Evolutionary conservation across 2,113 vertebrate species (phyloP).

Genomic region (Corvus hawaiiensis): DNA sequence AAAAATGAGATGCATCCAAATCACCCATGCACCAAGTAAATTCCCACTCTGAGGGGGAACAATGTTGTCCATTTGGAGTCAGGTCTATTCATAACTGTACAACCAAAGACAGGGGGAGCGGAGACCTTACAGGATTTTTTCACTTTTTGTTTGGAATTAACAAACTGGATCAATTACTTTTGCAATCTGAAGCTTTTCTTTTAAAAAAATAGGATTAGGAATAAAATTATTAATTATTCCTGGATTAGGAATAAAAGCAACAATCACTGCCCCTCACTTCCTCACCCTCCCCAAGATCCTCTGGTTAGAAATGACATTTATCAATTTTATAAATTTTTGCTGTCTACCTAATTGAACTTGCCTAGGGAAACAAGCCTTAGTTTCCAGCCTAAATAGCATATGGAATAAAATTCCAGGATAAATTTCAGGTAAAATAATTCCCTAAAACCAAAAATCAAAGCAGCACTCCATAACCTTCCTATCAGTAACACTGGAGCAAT

Average conservation of each 20-base stretch:
- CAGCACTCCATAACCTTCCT: neutral
- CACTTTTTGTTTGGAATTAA: neutral
- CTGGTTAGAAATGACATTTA: neutral
- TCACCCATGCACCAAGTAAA: neutral
- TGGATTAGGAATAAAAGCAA: neutral
- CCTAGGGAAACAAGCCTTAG: neutral
- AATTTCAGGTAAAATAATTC: neutral
- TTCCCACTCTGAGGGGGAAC: neutral
- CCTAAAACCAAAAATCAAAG: neutral
- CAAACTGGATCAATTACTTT: neutral
- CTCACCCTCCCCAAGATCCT: neutral
- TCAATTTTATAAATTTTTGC: neutral
- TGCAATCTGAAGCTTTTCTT: neutral
- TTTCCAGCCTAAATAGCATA: neutral
- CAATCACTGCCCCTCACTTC: neutral
- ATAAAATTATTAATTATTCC: neutral
- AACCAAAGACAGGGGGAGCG: rapidly evolving
- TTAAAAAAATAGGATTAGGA: neutral
- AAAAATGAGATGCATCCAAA: neutral
- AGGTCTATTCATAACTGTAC: neutral
- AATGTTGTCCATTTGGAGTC: neutral
- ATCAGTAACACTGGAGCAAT: neutral
- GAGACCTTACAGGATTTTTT: neutral
- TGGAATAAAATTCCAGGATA: neutral
- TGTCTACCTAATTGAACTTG: neutral